Evolutionary conservation across 2,113 vertebrate species (phyloP).

Genomic region (Corynorhinus townsendii): DNA sequence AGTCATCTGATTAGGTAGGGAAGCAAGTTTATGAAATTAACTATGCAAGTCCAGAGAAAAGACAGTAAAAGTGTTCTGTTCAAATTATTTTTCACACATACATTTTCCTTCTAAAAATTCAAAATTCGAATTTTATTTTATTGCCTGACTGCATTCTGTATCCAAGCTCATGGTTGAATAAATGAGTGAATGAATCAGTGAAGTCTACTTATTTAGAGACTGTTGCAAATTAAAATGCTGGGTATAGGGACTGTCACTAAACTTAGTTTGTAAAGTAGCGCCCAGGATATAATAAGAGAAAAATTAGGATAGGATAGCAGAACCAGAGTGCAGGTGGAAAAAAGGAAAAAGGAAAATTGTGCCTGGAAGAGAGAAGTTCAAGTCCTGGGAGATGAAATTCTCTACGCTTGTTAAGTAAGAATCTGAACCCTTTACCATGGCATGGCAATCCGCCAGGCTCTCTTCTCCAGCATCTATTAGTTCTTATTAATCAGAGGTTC

Average conservation of each 20-base stretch:
- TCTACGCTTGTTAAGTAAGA: too few relatives aligned
- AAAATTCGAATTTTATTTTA: neutral
- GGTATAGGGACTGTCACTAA: neutral
- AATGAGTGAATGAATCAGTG: neutral
- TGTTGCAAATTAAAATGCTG: neutral
- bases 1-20: neutral
- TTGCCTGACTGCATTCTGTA: neutral
- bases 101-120: neutral
- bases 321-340: neutral
- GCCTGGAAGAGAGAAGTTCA: neutral
- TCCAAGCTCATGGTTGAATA: neutral
- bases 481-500: neutral
- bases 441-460: accelerated
- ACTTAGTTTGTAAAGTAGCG: neutral
- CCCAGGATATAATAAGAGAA: neutral
- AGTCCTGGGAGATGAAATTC: neutral
- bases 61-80: neutral
- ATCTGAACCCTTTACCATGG: accelerated
- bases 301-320: neutral
- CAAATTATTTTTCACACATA: neutral
- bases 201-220: neutral
- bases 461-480: accelerated
- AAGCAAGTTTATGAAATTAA: neutral
- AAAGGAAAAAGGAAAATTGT: neutral
- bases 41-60: neutral